Evolutionary conservation across 23 tunicate genomes (phyloP).

Genomic region (Trididemnum nubilum): DNA sequence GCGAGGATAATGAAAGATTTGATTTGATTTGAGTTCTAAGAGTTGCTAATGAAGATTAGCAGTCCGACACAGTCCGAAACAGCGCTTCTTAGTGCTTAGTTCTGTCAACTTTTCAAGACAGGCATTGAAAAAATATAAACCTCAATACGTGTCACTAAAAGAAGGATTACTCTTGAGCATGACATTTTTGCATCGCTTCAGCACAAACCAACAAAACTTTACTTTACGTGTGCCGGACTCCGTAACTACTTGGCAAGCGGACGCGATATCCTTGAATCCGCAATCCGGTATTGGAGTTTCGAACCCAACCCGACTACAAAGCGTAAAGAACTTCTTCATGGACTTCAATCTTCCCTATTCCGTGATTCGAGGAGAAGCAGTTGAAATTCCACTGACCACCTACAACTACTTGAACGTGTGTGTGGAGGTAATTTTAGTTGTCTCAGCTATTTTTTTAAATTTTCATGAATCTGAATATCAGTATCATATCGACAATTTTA

Average conservation of each 20-base stretch:
- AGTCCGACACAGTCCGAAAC: too few species aligned
- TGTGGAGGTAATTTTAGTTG: conserved; percentile 69
- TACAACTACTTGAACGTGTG: conserved; percentile 84
- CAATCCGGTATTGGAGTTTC: conserved; percentile 79
- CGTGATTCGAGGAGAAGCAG: conserved; percentile 80
- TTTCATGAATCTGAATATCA: too few species aligned
- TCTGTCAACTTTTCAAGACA: too few species aligned
- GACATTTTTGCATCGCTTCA: too few species aligned
- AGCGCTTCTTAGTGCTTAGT: too few species aligned
- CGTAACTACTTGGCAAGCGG: conserved; percentile 88
- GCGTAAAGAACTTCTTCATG: conserved; percentile 64
- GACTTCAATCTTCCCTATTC: conserved; percentile 87
- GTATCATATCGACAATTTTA: neutral
- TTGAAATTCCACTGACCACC: conserved; percentile 68
- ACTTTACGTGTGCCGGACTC: conserved; percentile 79
- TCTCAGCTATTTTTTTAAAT: neutral
- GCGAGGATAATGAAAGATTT: too few species aligned
- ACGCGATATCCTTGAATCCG: conserved; percentile 63
- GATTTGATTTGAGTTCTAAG: too few species aligned
- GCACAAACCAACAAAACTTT: neutral
- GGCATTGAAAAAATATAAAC: too few species aligned
- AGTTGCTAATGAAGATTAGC: too few species aligned
- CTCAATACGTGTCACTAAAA: too few species aligned
- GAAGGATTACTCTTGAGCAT: too few species aligned
- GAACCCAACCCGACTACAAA: conserved; percentile 8